These are phyloP conservation scores for Morpho helenor DNA, from an alignment of 2,888 invertebrate species.

Conservation along the genomic window DNA sequence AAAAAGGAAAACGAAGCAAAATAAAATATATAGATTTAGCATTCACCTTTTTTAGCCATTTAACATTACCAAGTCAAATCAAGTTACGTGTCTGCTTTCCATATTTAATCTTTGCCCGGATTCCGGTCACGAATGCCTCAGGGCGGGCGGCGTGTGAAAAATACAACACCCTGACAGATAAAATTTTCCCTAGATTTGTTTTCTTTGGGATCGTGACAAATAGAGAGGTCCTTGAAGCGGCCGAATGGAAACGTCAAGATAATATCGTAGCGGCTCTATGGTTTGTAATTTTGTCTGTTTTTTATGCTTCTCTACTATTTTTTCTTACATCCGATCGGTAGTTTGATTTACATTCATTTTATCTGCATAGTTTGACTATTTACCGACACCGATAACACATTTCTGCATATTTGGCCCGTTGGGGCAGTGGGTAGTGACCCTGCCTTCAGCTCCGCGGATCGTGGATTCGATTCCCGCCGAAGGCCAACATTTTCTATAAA, in stretches of 20 bases:
- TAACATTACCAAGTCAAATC: constrained; percentile 19
- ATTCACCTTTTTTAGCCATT: constrained; percentile 17
- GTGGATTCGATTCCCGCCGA: too few relatives aligned
- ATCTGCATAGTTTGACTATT: too few relatives aligned
- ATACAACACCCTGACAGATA: constrained; percentile 25
- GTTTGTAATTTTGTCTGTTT: neutral
- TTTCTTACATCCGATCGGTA: too few relatives aligned
- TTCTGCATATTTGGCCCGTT: too few relatives aligned
- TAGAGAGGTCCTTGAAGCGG: constrained; percentile 7
- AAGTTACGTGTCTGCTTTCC: constrained; percentile 19
- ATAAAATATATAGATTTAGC: constrained; percentile 4
- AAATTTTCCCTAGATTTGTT: constrained; percentile 32
- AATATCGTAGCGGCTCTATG: neutral
- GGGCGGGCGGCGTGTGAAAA: constrained; percentile 29
- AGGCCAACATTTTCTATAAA: too few relatives aligned
- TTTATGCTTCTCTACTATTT: too few relatives aligned
- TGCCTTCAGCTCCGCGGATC: too few relatives aligned
- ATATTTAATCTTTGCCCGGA: constrained; percentile 24
- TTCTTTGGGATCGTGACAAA: constrained; percentile 26
- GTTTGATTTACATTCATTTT: too few relatives aligned
- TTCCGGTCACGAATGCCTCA: constrained; percentile 31
- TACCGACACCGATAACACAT: too few relatives aligned
- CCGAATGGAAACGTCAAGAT: constrained; percentile 8
- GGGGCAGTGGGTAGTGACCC: too few relatives aligned
- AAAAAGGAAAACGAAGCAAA: neutral